Conservation (phyloP, 2,888 invertebrate species). For the Scaptomyza caliginosa region DNA sequence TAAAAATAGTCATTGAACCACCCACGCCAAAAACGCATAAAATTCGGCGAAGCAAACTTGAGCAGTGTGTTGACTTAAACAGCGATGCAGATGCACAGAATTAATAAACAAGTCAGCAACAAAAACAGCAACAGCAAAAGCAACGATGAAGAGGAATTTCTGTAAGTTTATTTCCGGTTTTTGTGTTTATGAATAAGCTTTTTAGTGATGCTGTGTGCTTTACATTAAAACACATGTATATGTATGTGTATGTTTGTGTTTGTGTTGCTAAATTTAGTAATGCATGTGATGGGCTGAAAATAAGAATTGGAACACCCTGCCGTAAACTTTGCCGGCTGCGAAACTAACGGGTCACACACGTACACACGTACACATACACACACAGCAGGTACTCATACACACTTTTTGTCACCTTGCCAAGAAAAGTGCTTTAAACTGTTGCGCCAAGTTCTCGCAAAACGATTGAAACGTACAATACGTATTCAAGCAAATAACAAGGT, state of each 20-base stretch:
- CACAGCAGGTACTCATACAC: constrained; percentile 3
- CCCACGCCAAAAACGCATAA: constrained; percentile 59
- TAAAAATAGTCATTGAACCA: constrained; percentile 75
- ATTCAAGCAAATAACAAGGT: constrained; percentile 7
- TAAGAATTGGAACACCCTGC: constrained; percentile 80
- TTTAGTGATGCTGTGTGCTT: constrained; percentile 26
- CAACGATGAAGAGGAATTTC: constrained; percentile 59
- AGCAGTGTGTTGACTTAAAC: constrained; percentile 43
- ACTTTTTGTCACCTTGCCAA: constrained; percentile 67
- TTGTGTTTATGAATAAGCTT: constrained; percentile 30
- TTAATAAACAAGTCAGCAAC: constrained; percentile 34
- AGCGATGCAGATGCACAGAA: constrained; percentile 51
- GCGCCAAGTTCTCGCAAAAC: constrained; percentile 43
- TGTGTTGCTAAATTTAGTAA: constrained; percentile 73
- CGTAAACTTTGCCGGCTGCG: constrained; percentile 54
- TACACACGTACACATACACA: constrained; percentile 7
- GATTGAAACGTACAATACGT: constrained; percentile 26
- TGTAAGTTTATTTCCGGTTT: constrained; percentile 69
- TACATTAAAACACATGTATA: not conserved
- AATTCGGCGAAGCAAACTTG: constrained; percentile 51
- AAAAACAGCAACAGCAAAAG: constrained; percentile 29
- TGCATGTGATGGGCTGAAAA: constrained; percentile 70
- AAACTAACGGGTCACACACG: constrained; percentile 44
- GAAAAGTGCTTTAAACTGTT: constrained; percentile 66
- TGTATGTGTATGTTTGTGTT: constrained; percentile 6